Conservation (phyloP, 2,888 invertebrate species). For the Epicampocera succincta region DNA sequence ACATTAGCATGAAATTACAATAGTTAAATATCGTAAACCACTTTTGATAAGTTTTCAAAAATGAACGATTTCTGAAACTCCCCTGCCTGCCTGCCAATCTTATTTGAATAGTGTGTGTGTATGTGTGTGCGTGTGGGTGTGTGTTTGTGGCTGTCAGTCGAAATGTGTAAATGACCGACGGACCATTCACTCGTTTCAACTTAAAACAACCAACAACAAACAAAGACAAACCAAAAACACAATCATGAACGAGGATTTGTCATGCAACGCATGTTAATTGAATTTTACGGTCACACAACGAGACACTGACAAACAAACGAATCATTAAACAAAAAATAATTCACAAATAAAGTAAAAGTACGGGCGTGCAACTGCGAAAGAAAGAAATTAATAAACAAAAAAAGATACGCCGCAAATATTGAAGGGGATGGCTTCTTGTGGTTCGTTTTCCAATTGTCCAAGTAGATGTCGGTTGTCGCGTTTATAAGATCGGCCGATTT, state of each 20-base stretch:
- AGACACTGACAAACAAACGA: background rate
- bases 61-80: no score
- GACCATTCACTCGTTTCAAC: conserved; percentile 28
- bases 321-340: conserved; percentile 7
- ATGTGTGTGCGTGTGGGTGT: background rate
- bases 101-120: no score
- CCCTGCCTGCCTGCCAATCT: background rate
- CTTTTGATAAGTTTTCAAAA: no score
- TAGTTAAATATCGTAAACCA: background rate
- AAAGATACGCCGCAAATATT: background rate
- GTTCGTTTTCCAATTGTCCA: no score
- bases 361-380: background rate
- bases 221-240: conserved; percentile 16
- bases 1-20: conserved; percentile 18
- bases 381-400: background rate
- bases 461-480: no score
- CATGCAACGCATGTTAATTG: conserved; percentile 65
- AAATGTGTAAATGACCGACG: conserved; percentile 23
- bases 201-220: conserved; percentile 11
- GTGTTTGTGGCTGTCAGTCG: background rate
- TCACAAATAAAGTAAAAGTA: conserved; percentile 3
- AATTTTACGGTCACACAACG: conserved; percentile 57
- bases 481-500: no score
- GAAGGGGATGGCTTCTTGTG: background rate
- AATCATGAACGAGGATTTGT: conserved; percentile 38